Evolutionary conservation across 2,888 invertebrate species (phyloP), one percentile per base, ranked within the genome.

Genomic region (Bombyx huttoni): DNA sequence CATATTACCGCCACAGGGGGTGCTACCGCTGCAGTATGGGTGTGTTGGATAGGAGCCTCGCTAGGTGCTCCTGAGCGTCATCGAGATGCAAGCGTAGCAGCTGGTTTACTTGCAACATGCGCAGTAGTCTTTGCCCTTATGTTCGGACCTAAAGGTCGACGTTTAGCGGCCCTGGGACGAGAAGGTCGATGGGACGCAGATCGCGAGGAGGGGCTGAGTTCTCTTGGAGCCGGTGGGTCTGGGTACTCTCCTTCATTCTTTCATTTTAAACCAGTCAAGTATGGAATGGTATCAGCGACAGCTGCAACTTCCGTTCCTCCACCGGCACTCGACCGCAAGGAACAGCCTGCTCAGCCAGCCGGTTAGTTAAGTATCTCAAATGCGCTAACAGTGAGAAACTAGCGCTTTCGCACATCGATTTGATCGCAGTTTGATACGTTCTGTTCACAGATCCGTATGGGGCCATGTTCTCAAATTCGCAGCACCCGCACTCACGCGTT

Each of bases 101-200:
- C 96, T 66, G 98, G 98, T 0, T 89, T 98, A 61, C 92, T 97
- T 49, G 92, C 94, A 52, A 96, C 95, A 13, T 94, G 96, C 58
- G 91, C 94, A 10, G 92, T 96, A 49, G 93, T 97, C 51, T 96
- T 98, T 81, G 91, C 96, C 64, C 93, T 97, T 53, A 97, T 98
- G 97, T 98, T 98, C 81, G 93, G 97, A 85, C 94, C 97, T 40
- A 97, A 95, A 86, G 97, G 97, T 35, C 90, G 97, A 47, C 96
- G 98, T 68, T 85, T 98, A 67, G 97, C 97, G 0, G 97, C 97
- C 49, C 92, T 97, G 89, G 97, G 97, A 49, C 94, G 96, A 67
- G 96, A 97, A 70, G 96, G 94, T 12, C 91, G 94, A 58, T 94
- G 93, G 79, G 91, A 93, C 59, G 94, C 94, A 68, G 96, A 94